Conservation (phyloP, 2,888 invertebrate genomes). For the Dysmachus trigonus region DNA sequence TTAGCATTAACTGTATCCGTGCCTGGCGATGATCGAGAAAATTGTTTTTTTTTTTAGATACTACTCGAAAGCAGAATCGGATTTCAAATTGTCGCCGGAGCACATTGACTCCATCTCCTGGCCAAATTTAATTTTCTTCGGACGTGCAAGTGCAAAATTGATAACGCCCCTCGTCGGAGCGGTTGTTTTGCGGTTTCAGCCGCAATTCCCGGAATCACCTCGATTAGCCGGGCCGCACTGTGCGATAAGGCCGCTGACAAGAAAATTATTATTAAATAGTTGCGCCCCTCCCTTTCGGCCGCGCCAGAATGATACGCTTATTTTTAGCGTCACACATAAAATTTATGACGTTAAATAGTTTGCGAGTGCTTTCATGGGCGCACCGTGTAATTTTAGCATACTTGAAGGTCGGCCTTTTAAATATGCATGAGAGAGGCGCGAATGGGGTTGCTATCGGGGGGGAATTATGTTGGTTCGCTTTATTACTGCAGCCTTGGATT, state of each 20-base stretch:
- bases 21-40: not conserved
- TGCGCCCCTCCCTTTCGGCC: not conserved
- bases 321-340: conserved; percentile 9
- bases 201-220: not conserved
- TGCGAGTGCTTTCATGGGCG: conserved; percentile 29
- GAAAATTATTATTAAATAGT: conserved; percentile 16
- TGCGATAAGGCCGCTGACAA: conserved; percentile 3
- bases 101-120: not conserved
- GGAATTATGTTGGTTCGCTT: not conserved
- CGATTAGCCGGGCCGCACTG: not conserved
- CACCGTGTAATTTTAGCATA: conserved; percentile 29
- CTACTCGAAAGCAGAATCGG: not conserved
- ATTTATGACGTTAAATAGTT: conserved; percentile 24
- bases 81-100: not conserved
- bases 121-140: not conserved
- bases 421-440: conserved; percentile 15
- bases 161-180: not conserved
- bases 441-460: conserved; percentile 11
- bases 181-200: not conserved
- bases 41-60: not conserved
- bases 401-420: not conserved
- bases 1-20: not conserved
- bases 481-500: not conserved
- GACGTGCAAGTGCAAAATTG: not conserved
- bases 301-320: not conserved